phyloP scores from a whole-genome alignment of 2,888 invertebrate species.

The Oasisia sp. region DNA sequence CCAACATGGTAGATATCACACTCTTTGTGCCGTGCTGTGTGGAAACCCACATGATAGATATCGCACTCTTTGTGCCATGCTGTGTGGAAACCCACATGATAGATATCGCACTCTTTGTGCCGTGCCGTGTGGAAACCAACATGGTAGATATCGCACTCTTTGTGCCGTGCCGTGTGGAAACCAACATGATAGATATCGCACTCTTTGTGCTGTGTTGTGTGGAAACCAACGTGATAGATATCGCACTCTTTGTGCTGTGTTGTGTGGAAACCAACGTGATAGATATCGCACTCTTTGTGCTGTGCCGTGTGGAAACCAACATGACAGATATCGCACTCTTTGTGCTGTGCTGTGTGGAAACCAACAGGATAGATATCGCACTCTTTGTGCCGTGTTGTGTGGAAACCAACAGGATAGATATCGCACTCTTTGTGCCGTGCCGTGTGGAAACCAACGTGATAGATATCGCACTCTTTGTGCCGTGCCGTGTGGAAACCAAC shows the following conservation, averaged over 20 bases:
- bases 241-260: neutral
- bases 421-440: neutral
- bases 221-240: neutral
- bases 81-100: neutral
- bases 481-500: neutral
- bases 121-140: neutral
- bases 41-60: neutral
- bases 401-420: neutral
- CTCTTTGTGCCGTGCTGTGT: neutral
- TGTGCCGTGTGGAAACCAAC: neutral
- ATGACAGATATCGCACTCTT: neutral
- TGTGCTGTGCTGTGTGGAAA: neutral
- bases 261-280: neutral
- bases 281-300: neutral
- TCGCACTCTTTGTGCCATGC: neutral
- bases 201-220: neutral
- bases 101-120: neutral
- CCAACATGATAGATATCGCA: neutral
- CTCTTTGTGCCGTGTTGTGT: neutral
- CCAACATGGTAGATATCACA: neutral
- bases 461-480: neutral
- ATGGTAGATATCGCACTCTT: neutral
- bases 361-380: neutral
- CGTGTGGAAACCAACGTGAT: neutral
- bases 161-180: neutral